Evolutionary conservation across 1,140 invertebrate species (phyloP).

Genomic region (Geopemphigus sp.): DNA sequence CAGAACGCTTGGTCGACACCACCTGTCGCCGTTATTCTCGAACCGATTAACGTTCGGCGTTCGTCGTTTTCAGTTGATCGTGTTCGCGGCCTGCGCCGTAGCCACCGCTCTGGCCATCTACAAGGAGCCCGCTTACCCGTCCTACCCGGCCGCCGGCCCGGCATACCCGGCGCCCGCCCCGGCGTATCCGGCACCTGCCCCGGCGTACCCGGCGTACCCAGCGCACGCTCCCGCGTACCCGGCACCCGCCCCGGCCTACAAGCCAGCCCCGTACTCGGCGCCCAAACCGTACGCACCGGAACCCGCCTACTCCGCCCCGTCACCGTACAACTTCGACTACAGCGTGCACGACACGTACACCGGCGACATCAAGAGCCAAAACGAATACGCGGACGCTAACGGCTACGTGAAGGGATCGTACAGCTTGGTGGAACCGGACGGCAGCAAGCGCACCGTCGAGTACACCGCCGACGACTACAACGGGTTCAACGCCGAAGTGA

Average conservation of each 20-base stretch:
- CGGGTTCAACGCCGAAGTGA: conserved; percentile 59
- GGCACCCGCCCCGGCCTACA: conserved; percentile 43
- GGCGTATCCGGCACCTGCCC: background rate
- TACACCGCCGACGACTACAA: conserved; percentile 64
- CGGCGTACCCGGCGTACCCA: conserved; percentile 51
- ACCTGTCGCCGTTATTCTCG: no score
- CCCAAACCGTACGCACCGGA: conserved; percentile 52
- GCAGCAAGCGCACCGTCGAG: conserved; percentile 62
- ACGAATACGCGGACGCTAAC: conserved; percentile 60
- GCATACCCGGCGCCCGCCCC: conserved; percentile 44
- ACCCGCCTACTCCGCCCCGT: conserved; percentile 52
- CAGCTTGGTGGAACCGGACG: conserved; percentile 59
- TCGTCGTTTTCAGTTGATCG: conserved; percentile 35
- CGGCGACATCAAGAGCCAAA: conserved; percentile 55
- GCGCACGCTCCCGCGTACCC: conserved; percentile 51
- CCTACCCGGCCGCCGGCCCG: background rate
- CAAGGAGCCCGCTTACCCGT: conserved; percentile 51
- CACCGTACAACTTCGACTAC: conserved; percentile 54
- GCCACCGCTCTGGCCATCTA: conserved; percentile 46
- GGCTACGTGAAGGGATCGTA: conserved; percentile 57
- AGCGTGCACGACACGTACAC: conserved; percentile 54
- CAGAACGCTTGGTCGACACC: no score
- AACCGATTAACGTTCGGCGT: no score
- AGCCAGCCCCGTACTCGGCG: conserved; percentile 44
- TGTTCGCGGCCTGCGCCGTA: conserved; percentile 41